Percentiles rank a stretch among this genome's conserved stretches.
Conservation (phyloP, 2,797 vertebrate species). For the Crocodylus rhombifer region DNA sequence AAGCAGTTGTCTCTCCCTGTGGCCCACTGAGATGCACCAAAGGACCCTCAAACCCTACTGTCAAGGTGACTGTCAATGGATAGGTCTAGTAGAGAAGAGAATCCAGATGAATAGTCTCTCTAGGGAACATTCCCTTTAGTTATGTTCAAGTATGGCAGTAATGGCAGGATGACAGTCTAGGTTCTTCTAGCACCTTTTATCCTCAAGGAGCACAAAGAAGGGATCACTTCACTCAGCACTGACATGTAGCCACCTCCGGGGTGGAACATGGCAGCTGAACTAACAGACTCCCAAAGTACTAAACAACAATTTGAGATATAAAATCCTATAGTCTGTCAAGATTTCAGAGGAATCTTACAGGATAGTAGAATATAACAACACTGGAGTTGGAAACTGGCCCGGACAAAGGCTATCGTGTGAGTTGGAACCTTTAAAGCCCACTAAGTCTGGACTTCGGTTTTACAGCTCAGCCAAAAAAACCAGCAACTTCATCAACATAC, state of each 20-base stretch:
- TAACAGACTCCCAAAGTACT: not conserved
- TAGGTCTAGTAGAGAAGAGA: not conserved
- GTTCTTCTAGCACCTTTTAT: not conserved
- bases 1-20: not conserved
- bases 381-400: not conserved
- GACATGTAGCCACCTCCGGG: no score
- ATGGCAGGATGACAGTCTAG: not conserved
- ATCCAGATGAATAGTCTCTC: not conserved
- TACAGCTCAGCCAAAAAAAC: not conserved
- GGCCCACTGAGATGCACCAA: not conserved
- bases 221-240: not conserved
- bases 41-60: not conserved
- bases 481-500: not conserved
- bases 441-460: not conserved
- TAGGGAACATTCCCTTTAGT: not conserved
- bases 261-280: not conserved
- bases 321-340: not conserved
- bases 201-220: not conserved
- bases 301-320: not conserved
- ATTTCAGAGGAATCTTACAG: not conserved
- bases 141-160: not conserved
- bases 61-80: not conserved
- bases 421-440: not conserved
- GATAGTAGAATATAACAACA: not conserved
- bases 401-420: not conserved